Conservation (phyloP, 2,113 vertebrate species). For the Dendropsophus ebraccatus region DNA sequence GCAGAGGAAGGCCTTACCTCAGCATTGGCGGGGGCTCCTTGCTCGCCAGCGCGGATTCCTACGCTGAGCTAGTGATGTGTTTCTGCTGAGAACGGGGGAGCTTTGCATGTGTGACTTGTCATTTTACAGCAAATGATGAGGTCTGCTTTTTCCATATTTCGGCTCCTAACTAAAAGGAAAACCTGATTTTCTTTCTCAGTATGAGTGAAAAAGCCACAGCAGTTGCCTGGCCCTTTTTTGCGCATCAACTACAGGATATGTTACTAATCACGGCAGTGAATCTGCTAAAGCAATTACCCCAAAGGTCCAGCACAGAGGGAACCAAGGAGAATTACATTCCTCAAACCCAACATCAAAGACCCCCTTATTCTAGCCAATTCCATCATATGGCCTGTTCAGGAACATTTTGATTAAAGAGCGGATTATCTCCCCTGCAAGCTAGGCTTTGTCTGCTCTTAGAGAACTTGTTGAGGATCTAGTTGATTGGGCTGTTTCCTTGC, state of each 20-base stretch:
- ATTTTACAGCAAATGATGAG: neutral
- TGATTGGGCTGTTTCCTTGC: constrained; percentile 56
- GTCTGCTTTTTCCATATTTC: neutral
- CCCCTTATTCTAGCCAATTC: constrained; percentile 61
- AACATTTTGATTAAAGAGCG: constrained; percentile 71
- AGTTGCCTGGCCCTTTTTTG: constrained; percentile 49
- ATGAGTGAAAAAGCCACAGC: constrained; percentile 12
- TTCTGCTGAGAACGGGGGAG: neutral
- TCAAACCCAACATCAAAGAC: constrained; percentile 70
- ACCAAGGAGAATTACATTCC: constrained; percentile 67
- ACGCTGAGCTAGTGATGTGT: neutral
- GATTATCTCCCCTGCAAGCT: constrained; percentile 75
- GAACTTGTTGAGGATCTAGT: constrained; percentile 49
- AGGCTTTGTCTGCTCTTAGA: constrained; percentile 59
- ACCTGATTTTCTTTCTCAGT: constrained; percentile 36
- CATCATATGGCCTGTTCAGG: constrained; percentile 66
- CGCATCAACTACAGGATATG: constrained; percentile 62
- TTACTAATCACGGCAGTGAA: constrained; percentile 64
- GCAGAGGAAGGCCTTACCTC: neutral
- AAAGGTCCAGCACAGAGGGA: constrained; percentile 59
- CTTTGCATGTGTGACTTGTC: neutral
- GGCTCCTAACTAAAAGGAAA: constrained; percentile 52
- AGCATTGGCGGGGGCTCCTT: neutral
- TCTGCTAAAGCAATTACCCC: constrained; percentile 64
- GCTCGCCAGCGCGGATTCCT: neutral